A percentile compares a stretch with the other conserved stretches of the same genome.
phyloP scores from a whole-genome alignment of 2,113 vertebrate genomes.

The Falco punctatus region DNA sequence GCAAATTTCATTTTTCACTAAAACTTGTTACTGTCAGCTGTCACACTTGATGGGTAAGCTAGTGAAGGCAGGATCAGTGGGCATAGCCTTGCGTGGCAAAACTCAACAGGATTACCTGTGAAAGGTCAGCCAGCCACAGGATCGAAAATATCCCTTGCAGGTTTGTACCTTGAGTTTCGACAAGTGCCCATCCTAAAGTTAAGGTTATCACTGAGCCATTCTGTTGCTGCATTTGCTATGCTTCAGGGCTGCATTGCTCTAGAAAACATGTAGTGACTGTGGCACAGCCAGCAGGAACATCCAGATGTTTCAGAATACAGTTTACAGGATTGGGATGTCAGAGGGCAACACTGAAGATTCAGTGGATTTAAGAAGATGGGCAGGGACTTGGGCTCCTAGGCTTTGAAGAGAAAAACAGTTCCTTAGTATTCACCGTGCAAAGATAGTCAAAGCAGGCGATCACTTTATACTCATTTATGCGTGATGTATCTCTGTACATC shows the following conservation, averaged over 20 bases:
- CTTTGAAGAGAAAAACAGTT: neutral
- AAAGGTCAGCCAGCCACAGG: neutral
- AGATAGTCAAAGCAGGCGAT: neutral
- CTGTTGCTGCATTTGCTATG: neutral
- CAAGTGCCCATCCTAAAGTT: accelerated
- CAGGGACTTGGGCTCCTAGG: neutral
- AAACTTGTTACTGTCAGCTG: neutral
- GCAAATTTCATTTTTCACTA: neutral
- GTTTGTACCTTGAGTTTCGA: neutral
- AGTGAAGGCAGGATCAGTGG: neutral
- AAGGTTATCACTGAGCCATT: neutral
- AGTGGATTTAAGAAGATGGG: neutral
- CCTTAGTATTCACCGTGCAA: neutral
- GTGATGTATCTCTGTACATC: neutral
- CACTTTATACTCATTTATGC: neutral
- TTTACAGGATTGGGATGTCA: neutral
- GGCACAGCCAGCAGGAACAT: neutral
- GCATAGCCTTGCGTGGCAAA: accelerated
- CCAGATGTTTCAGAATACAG: accelerated
- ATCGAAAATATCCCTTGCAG: neutral
- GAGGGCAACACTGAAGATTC: neutral
- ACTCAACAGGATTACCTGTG: neutral
- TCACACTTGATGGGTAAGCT: accelerated
- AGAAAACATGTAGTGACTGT: accelerated
- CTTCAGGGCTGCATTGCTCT: neutral